Evolutionary conservation across 2,888 invertebrate species (phyloP).

Genomic region (Tetranychus truncatus): DNA sequence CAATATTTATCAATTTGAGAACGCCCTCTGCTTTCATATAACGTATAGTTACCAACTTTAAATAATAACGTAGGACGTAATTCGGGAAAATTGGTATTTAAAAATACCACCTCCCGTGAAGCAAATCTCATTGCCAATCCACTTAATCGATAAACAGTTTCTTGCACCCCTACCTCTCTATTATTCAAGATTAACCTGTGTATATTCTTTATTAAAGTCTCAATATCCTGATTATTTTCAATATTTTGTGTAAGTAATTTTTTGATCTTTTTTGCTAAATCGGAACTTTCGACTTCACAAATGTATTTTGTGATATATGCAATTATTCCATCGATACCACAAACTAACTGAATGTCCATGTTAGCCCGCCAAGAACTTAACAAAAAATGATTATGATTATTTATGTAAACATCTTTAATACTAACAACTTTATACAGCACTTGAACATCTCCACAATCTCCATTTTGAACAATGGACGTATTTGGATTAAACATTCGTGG

Average conservation of each 20-base stretch:
- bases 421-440: too few relatives aligned
- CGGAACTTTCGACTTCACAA: background rate
- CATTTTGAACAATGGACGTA: too few relatives aligned
- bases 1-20: background rate
- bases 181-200: background rate
- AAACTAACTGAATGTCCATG: background rate
- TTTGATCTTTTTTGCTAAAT: background rate
- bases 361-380: background rate
- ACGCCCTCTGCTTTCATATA: background rate
- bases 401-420: too few relatives aligned
- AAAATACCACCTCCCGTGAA: background rate
- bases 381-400: background rate
- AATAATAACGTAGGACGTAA: background rate
- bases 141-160: background rate
- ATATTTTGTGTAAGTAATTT: background rate
- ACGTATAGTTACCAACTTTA: background rate
- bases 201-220: background rate
- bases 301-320: background rate
- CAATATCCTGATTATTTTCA: background rate
- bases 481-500: too few relatives aligned
- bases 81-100: background rate
- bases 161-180: background rate
- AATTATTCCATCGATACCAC: background rate
- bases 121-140: background rate
- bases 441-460: too few relatives aligned